Base-by-base conservation (phyloP, 92 coral and sea anemone genomes). In the Zoanthus solanderi region DNA sequence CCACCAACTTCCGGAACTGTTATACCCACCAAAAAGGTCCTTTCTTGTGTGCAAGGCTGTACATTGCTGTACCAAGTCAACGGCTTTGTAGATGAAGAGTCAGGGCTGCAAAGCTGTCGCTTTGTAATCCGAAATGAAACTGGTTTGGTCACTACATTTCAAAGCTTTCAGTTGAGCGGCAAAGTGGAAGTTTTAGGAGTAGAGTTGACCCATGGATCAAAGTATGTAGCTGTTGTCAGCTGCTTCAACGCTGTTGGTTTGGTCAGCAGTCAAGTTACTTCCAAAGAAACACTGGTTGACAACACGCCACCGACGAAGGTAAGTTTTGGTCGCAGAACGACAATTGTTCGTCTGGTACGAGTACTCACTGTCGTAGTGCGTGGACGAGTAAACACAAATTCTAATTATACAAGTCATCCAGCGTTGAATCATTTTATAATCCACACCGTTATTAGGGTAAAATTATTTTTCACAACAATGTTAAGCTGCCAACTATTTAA, bases 221-320 rank as follows among this genome's bases (percentile, higher is more conserved):
- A 78, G 75, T 97, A 97, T 89, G 86, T 71, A 56, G 75, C 90
- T 2, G 88, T 83, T 50, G 96, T 95, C 6, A 83, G 90, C 56
- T 97, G 99, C 78, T 92, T 71, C 15, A 93, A 95, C 87, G 89
- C 74, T 37, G 93, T 87, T 32, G 99, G 94, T 34, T 89, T 90
- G 54, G 68, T 53, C 56, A 79, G 91, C 52, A 79, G 71, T 60
- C 89, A 75, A 12, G 86, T 87, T 45, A 90, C 93, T 12, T 83
- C 90, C 9, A 9, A 32, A 14, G 93, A 92, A 84, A 92, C 93
- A 8, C 75, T 89, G 12, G 95, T 97, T 29, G 99, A 97, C 71
- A 90, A 89, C 85, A 93, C 98, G 6, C 97, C 98, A 47, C 99
- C 99, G 3, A 87, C 79, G 17, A 92, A 89, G 95, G 99, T 96